phyloP scores from a whole-genome alignment of 2,888 invertebrate genomes.

The Pseudeuparius sepicola region DNA sequence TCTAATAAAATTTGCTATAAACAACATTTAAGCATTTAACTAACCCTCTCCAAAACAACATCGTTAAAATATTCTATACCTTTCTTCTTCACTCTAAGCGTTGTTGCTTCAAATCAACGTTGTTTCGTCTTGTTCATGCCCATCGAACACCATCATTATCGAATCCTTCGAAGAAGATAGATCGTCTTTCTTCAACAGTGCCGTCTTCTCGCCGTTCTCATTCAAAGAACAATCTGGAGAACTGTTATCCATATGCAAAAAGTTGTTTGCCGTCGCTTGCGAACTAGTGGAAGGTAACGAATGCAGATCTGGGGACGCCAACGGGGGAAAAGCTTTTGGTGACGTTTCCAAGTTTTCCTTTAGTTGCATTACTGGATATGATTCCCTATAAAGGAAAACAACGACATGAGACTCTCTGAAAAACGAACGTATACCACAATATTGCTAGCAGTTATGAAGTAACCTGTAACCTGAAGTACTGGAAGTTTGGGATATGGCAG shows the following conservation, averaged over 20 bases:
- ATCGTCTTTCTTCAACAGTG: conserved; percentile 44
- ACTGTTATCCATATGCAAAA: conserved; percentile 41
- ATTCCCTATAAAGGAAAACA: conserved; percentile 48
- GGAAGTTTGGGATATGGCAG: conserved; percentile 65
- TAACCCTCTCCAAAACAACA: too few relatives aligned
- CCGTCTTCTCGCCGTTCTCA: conserved; percentile 46
- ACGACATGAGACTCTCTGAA: neutral
- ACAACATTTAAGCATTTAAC: too few relatives aligned
- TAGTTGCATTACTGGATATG: conserved; percentile 41
- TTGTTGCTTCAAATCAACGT: conserved; percentile 66
- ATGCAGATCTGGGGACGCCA: conserved; percentile 53
- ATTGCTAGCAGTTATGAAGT: too few relatives aligned
- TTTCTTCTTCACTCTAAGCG: too few relatives aligned
- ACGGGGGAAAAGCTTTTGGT: conserved; percentile 43
- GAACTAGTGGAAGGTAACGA: conserved; percentile 46
- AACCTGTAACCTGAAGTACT: conserved; percentile 71
- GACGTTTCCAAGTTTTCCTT: conserved; percentile 36
- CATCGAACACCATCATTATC: conserved; percentile 63
- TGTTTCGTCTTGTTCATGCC: conserved; percentile 79
- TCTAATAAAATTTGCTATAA: too few relatives aligned
- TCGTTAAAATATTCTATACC: too few relatives aligned
- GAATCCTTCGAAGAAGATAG: conserved; percentile 68
- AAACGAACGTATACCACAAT: too few relatives aligned
- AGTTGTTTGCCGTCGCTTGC: conserved; percentile 41
- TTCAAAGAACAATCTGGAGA: conserved; percentile 31